Base-by-base conservation (phyloP, 2,888 invertebrate species). In the Molanna angustata region DNA sequence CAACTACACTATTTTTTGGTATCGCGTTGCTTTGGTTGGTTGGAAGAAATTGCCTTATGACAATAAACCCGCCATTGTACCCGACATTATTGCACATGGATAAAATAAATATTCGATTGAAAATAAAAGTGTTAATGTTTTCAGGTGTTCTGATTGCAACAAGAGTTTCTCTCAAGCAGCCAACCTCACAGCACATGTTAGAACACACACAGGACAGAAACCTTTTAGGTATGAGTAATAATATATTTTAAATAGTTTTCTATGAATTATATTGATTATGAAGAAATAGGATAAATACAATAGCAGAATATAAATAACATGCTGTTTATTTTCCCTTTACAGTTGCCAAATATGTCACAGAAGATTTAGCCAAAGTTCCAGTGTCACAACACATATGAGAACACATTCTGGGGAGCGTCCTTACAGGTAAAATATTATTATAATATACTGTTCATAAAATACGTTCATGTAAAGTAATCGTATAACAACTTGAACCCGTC, bases 391-490 rank as follows among this genome's bases (percentile, higher is more conserved):
- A 61, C 99, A 99, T 79, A 96, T 97, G 94, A 82, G 98, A 67
- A 99, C 98, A n/a, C 98, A 99, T 74, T 94, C 94, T n/a, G 98
- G 97, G n/a, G 97, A 98, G 69, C 80, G 96, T 52, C 98, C 98
- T 0, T 97, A 98, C 71, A 82, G 85, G 79, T 82, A 65, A 71
- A 71, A 44, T 22, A 4, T 44, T 37, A 37, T 16, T n/a, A 6
- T n/a, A n/a, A n/a, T n/a, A n/a, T n/a, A n/a, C n/a, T n/a, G n/a
- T n/a, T n/a, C n/a, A n/a, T n/a, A n/a, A n/a, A n/a, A n/a, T n/a
- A n/a, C n/a, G n/a, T n/a, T n/a, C n/a, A n/a, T n/a, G n/a, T n/a
- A n/a, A n/a, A n/a, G n/a, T n/a, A n/a, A n/a, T n/a, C n/a, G n/a
- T n/a, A n/a, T n/a, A n/a, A n/a, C n/a, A n/a, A n/a, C n/a, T n/a